Evolutionary conservation across 2,113 vertebrate species (phyloP).

Genomic region (Dicrurus megarhynchus): DNA sequence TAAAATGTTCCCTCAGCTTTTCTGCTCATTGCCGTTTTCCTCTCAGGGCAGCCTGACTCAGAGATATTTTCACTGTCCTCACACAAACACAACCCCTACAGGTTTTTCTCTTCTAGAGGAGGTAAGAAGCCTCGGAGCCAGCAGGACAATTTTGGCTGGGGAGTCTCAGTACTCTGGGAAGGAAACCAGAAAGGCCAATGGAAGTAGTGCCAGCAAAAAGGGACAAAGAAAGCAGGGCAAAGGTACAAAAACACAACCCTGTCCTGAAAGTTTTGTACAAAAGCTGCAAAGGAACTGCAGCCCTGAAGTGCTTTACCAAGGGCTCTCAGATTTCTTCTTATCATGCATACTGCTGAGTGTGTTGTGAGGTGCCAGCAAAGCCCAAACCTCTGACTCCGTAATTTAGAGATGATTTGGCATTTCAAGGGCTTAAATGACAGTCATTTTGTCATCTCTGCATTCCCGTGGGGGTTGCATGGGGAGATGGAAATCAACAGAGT

Average conservation of each 20-base stretch:
- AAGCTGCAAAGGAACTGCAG: neutral
- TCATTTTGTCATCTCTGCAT: neutral
- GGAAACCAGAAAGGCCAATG: neutral
- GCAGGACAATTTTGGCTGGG: neutral
- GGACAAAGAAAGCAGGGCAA: neutral
- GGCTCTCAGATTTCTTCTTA: neutral
- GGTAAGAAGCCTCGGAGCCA: neutral
- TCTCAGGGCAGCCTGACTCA: neutral
- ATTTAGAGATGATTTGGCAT: neutral
- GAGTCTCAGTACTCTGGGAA: neutral
- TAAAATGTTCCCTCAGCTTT: neutral
- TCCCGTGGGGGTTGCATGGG: fast-evolving
- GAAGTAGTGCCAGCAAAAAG: neutral
- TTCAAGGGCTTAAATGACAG: neutral
- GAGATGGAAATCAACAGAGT: neutral
- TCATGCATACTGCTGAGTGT: neutral
- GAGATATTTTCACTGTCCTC: neutral
- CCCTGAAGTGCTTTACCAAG: neutral
- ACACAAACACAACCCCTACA: neutral
- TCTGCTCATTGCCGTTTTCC: neutral
- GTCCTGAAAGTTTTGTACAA: neutral
- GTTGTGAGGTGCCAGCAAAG: neutral
- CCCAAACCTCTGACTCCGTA: neutral
- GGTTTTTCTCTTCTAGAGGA: neutral
- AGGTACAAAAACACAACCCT: neutral